Percentiles rank a stretch among this genome's conserved stretches.
phyloP scores from a whole-genome alignment of 2,113 vertebrate genomes.

The Choloepus hoffmanni region DNA sequence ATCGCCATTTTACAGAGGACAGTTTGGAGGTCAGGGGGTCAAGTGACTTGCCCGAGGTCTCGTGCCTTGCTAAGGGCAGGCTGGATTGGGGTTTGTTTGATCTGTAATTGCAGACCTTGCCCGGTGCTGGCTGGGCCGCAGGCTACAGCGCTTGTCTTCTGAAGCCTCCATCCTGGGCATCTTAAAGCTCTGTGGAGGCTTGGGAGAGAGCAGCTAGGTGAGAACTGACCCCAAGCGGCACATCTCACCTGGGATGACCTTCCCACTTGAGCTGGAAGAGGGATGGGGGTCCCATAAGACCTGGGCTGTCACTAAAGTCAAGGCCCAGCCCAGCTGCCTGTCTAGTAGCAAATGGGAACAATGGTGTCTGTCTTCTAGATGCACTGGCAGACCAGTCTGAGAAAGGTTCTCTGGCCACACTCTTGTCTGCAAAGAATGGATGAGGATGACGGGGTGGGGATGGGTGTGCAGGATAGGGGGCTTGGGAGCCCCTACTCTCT shows the following conservation, averaged over 20 bases:
- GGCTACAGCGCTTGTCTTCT: rapidly evolving
- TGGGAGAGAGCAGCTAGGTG: not conserved
- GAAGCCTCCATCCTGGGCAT: not conserved
- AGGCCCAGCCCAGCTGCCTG: not conserved
- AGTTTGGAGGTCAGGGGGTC: not conserved
- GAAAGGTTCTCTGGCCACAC: not conserved
- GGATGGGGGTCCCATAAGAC: not conserved
- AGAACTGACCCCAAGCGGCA: too few relatives aligned
- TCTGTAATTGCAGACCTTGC: not conserved
- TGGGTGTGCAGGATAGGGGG: not conserved
- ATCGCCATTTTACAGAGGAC: not conserved
- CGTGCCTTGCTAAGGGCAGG: not conserved
- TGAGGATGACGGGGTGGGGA: not conserved
- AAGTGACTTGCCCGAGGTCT: not conserved
- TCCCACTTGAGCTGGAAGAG: not conserved
- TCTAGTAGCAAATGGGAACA: not conserved
- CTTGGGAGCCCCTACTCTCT: not conserved
- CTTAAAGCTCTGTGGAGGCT: not conserved
- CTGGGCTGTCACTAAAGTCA: not conserved
- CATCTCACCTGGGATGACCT: not conserved
- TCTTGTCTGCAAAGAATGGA: not conserved
- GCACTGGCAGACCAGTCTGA: too few relatives aligned
- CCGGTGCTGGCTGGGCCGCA: rapidly evolving
- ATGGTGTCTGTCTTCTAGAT: rapidly evolving
- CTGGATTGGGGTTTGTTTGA: not conserved